These are phyloP conservation scores for Sussaba pulchella DNA, from an alignment of 2,888 invertebrate species.

Conservation along the genomic window DNA sequence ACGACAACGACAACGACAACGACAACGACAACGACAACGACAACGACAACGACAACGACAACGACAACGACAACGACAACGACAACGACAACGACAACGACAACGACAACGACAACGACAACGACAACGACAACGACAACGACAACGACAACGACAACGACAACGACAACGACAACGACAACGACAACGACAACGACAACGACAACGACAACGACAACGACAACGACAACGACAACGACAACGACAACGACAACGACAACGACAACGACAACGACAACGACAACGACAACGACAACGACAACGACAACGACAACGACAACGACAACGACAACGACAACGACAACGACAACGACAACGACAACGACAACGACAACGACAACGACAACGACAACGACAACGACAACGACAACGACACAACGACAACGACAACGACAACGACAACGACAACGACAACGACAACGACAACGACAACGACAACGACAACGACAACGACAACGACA, in stretches of 20 bases:
- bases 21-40: background rate
- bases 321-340: too few relatives aligned
- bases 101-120: slow-evolving; percentile 1
- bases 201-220: background rate
- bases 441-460: too few relatives aligned
- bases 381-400: too few relatives aligned
- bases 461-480: background rate
- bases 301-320: too few relatives aligned
- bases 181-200: slow-evolving; percentile 1
- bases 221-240: background rate
- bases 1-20: background rate
- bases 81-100: background rate
- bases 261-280: background rate
- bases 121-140: slow-evolving; percentile 4
- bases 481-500: slow-evolving; percentile 9
- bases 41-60: background rate
- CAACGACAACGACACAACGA: too few relatives aligned
- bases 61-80: slow-evolving; percentile 4
- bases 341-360: too few relatives aligned
- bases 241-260: slow-evolving; percentile 9
- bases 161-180: background rate
- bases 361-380: too few relatives aligned
- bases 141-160: background rate
- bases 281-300: too few relatives aligned
- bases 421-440: too few relatives aligned